Evolutionary conservation across 2,113 vertebrate species (phyloP).

Genomic region (Agapornis roseicollis): DNA sequence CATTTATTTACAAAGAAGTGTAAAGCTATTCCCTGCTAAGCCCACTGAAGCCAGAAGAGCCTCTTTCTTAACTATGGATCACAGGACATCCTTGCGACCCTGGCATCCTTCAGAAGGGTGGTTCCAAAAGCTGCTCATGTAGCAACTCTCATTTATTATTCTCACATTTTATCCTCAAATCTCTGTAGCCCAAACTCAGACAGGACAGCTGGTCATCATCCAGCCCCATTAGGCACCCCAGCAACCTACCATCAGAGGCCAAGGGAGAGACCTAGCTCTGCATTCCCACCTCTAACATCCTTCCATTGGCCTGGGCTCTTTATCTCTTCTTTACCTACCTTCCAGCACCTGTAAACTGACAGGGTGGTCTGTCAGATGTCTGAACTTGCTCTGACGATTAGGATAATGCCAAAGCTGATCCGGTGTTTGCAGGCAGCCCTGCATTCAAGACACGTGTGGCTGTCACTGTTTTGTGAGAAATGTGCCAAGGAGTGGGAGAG

Average conservation of each 20-base stretch:
- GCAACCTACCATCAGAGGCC: background rate
- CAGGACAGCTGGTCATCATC: background rate
- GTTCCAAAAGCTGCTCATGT: background rate
- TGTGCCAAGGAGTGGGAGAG: background rate
- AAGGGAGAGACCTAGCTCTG: background rate
- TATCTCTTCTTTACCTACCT: conserved; percentile 71
- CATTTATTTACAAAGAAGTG: background rate
- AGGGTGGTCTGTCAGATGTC: conserved; percentile 82
- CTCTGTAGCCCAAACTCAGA: rapidly evolving
- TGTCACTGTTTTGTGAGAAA: background rate
- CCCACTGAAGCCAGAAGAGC: conserved; percentile 15
- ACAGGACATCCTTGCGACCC: background rate
- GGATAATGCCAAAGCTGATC: conserved; percentile 86
- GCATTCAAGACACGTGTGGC: background rate
- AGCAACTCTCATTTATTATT: background rate
- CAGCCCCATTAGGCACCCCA: background rate
- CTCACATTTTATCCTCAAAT: background rate
- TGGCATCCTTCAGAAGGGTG: background rate
- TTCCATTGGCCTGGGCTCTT: background rate
- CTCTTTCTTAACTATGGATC: conserved; percentile 22
- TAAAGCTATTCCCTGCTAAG: conserved; percentile 1
- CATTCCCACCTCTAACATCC: rapidly evolving
- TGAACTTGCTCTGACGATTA: conserved; percentile 77
- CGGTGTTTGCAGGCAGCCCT: conserved; percentile 73
- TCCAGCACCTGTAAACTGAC: conserved; percentile 81